Conservation (phyloP, 2,113 vertebrate genomes). For the Peromyscus californicus region DNA sequence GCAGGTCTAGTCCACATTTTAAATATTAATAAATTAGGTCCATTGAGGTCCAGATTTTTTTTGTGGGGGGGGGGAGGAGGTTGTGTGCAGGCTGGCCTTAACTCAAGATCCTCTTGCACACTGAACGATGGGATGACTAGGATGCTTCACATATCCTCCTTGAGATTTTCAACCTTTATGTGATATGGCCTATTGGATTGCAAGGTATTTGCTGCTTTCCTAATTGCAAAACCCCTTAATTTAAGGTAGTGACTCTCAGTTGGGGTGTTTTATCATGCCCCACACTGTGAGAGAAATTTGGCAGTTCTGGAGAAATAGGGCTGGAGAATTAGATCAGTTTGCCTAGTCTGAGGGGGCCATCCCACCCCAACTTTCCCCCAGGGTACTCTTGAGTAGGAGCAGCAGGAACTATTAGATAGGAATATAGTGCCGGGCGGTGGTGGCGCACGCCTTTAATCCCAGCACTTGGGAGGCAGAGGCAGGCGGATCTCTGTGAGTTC, state of each 20-base stretch:
- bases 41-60: background rate
- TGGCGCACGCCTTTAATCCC: too few species aligned
- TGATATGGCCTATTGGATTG: background rate
- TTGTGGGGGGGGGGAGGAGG: too few species aligned
- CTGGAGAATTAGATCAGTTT: background rate
- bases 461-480: too few species aligned
- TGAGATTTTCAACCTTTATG: background rate
- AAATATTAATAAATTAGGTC: slow-evolving; percentile 40
- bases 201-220: background rate
- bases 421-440: too few species aligned
- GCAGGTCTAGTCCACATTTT: slow-evolving; percentile 15
- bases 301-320: background rate
- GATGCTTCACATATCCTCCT: too few species aligned
- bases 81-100: background rate
- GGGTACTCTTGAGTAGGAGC: too few species aligned
- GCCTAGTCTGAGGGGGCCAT: too few species aligned
- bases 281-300: background rate
- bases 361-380: too few species aligned
- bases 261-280: background rate
- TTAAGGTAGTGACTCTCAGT: background rate
- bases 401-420: too few species aligned
- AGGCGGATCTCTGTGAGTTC: too few species aligned
- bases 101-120: background rate
- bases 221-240: background rate
- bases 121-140: background rate